Evolutionary conservation across 2,888 invertebrate species (phyloP).

Genomic region (Conistra vaccinii): DNA sequence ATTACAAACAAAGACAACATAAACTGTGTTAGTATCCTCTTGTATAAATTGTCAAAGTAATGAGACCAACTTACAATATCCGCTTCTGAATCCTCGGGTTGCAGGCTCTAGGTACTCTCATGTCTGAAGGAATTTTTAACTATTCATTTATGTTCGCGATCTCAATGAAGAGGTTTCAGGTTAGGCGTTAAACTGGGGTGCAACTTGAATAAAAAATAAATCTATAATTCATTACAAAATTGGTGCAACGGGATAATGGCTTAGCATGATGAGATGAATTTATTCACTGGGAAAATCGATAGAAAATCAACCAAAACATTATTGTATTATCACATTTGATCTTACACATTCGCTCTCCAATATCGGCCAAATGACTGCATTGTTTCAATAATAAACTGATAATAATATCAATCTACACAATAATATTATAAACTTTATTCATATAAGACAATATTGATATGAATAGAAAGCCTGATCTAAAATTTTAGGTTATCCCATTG

Average conservation of each 20-base stretch:
- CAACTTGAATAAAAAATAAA: slow-evolving; percentile 46
- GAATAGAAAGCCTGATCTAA: neutral
- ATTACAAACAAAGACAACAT: slow-evolving; percentile 22
- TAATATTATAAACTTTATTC: slow-evolving; percentile 6
- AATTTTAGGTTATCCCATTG: too few relatives aligned
- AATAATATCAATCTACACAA: neutral
- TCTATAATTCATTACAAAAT: slow-evolving; percentile 28
- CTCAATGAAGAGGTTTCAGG: slow-evolving; percentile 34
- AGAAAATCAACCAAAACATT: slow-evolving; percentile 19
- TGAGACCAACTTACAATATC: slow-evolving; percentile 77
- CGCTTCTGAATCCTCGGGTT: slow-evolving; percentile 77
- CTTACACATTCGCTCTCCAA: slow-evolving; percentile 86
- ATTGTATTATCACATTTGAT: slow-evolving; percentile 1
- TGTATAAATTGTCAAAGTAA: slow-evolving; percentile 2
- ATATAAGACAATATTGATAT: neutral
- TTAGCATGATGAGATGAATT: slow-evolving; percentile 43
- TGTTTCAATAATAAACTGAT: slow-evolving; percentile 12
- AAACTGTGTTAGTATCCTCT: slow-evolving; percentile 11
- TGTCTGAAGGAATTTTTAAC: slow-evolving; percentile 47
- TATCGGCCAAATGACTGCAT: slow-evolving; percentile 75
- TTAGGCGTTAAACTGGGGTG: slow-evolving; percentile 38
- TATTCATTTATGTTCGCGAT: slow-evolving; percentile 15
- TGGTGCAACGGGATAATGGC: slow-evolving; percentile 39
- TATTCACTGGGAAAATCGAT: slow-evolving; percentile 24
- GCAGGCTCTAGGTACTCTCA: slow-evolving; percentile 78